Conservation (phyloP, 2,113 vertebrate genomes). For the Epinephelus lanceolatus region DNA sequence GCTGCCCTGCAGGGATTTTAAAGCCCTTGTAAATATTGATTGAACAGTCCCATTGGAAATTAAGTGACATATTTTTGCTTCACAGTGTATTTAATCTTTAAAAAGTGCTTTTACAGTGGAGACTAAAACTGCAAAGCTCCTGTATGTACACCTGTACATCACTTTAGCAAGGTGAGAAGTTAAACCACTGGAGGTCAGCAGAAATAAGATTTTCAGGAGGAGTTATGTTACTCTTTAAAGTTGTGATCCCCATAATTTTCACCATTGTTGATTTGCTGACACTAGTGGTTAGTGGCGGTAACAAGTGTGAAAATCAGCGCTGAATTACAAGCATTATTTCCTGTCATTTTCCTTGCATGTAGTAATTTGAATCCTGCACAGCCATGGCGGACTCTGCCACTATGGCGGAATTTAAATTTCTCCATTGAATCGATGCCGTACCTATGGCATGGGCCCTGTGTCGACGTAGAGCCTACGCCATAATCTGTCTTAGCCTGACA, state of each 20-base stretch:
- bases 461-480: too few relatives aligned
- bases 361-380: background rate
- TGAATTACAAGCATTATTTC: background rate
- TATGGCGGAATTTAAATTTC: too few relatives aligned
- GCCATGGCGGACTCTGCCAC: background rate
- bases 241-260: too few relatives aligned
- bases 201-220: background rate
- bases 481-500: too few relatives aligned
- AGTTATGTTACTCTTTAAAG: background rate
- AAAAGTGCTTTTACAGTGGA: background rate
- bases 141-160: background rate
- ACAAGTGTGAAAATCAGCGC: background rate
- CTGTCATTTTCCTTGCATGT: background rate
- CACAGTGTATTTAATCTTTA: background rate
- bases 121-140: background rate
- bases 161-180: too few relatives aligned
- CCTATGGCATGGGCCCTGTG: too few relatives aligned
- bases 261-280: background rate
- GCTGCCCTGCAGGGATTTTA: conserved; percentile 6
- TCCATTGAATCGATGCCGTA: too few relatives aligned
- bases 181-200: too few relatives aligned
- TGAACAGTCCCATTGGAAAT: conserved; percentile 3
- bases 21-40: conserved; percentile 23
- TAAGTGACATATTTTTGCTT: background rate
- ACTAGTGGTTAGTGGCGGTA: background rate